These are phyloP conservation scores for Lottia gigantea DNA, from an alignment of 2,888 invertebrate species.

Conservation along the genomic window DNA sequence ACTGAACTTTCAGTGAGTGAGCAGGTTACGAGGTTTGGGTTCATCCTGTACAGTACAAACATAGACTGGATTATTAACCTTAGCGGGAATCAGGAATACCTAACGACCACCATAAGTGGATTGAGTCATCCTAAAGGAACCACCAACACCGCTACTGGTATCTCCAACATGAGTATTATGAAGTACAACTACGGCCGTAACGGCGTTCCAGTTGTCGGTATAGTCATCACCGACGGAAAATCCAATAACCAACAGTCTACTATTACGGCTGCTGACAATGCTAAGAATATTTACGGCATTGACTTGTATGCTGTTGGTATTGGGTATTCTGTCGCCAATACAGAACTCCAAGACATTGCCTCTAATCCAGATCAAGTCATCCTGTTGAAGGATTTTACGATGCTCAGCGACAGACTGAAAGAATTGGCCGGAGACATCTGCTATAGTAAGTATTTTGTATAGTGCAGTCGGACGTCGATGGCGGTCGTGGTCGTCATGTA, in stretches of 20 bases:
- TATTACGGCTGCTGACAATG: not conserved
- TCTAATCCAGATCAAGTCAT: not conserved
- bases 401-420: not conserved
- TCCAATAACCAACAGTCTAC: not conserved
- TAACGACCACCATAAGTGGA: not conserved
- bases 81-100: not conserved
- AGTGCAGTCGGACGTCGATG: too few species aligned
- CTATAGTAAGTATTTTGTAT: not conserved
- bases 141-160: not conserved
- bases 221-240: conserved; percentile 1
- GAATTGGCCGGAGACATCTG: not conserved
- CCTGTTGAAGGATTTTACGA: not conserved
- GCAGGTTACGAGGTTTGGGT: not conserved
- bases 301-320: not conserved
- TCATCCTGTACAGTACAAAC: not conserved
- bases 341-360: not conserved
- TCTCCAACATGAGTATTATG: not conserved
- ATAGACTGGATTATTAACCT: not conserved
- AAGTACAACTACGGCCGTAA: not conserved
- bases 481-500: too few species aligned
- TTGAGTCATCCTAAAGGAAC: not conserved
- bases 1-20: not conserved
- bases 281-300: not conserved
- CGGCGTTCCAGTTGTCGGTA: not conserved
- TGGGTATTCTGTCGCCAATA: not conserved